Conservation (phyloP, 2,888 invertebrate species). For the Rhagonycha fulva region DNA sequence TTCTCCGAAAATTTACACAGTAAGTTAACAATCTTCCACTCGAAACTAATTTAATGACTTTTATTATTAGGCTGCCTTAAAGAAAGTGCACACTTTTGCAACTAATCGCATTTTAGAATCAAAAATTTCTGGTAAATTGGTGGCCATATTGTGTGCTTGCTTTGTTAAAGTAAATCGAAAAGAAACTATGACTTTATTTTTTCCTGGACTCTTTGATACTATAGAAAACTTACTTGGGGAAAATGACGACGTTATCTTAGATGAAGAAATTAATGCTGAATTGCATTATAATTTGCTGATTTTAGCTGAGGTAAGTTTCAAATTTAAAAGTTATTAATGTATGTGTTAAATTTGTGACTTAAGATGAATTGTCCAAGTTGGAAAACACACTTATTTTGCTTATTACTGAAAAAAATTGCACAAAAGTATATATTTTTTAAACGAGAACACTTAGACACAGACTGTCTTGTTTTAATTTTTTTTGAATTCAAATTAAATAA, state of each 20-base stretch:
- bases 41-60: background rate
- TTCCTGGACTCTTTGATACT: conserved; percentile 73
- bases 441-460: too few relatives aligned
- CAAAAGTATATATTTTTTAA: too few relatives aligned
- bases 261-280: conserved; percentile 79
- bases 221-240: conserved; percentile 65
- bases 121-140: conserved; percentile 80
- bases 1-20: conserved; percentile 65
- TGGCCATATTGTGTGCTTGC: conserved; percentile 72
- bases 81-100: conserved; percentile 75
- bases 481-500: too few relatives aligned
- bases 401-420: too few relatives aligned
- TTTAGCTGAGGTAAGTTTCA: conserved; percentile 64
- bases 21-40: conserved; percentile 32
- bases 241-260: conserved; percentile 68
- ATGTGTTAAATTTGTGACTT: too few relatives aligned
- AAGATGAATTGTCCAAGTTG: too few relatives aligned
- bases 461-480: too few relatives aligned
- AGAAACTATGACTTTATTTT: conserved; percentile 70
- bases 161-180: conserved; percentile 70
- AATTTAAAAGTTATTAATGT: too few relatives aligned
- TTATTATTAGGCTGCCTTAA: conserved; percentile 63
- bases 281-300: conserved; percentile 77
- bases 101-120: conserved; percentile 80
- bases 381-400: too few relatives aligned